These are phyloP conservation scores for Leucophora obtusa DNA, from an alignment of 2,888 invertebrate genomes.

Conservation along the genomic window DNA sequence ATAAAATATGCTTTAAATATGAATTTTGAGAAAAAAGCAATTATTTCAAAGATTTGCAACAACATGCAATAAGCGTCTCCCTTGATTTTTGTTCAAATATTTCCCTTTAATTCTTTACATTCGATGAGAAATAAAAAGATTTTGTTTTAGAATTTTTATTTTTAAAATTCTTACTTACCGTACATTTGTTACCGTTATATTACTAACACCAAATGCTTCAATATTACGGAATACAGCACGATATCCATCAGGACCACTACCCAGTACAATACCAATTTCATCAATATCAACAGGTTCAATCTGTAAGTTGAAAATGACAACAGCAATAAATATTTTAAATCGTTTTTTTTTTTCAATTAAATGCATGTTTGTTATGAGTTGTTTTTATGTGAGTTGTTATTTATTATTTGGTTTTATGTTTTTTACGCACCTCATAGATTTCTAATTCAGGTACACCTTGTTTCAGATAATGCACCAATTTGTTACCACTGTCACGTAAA, in stretches of 20 bases:
- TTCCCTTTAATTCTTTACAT: no score
- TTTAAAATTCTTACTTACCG: constrained; percentile 81
- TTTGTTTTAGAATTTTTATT: no score
- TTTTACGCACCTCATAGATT: constrained; percentile 81
- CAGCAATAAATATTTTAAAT: constrained; percentile 5
- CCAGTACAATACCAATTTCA: constrained; percentile 88
- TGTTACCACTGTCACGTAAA: constrained; percentile 86
- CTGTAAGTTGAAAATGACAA: constrained; percentile 73
- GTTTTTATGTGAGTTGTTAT: background rate
- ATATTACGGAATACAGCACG: constrained; percentile 89
- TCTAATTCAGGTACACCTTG: constrained; percentile 87
- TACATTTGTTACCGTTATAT: constrained; percentile 88
- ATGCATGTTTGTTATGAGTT: background rate
- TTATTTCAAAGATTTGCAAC: no score
- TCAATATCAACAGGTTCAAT: constrained; percentile 91
- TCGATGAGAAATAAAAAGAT: no score
- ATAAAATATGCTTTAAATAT: no score
- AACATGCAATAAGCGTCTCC: no score
- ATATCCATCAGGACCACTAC: constrained; percentile 90
- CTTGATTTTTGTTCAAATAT: no score
- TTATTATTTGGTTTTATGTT: background rate
- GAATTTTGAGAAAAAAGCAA: no score
- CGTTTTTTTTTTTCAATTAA: background rate
- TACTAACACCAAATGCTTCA: constrained; percentile 88
- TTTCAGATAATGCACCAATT: constrained; percentile 84